phyloP scores from a whole-genome alignment of 2,888 invertebrate genomes.

The Apotomis turbidana region DNA sequence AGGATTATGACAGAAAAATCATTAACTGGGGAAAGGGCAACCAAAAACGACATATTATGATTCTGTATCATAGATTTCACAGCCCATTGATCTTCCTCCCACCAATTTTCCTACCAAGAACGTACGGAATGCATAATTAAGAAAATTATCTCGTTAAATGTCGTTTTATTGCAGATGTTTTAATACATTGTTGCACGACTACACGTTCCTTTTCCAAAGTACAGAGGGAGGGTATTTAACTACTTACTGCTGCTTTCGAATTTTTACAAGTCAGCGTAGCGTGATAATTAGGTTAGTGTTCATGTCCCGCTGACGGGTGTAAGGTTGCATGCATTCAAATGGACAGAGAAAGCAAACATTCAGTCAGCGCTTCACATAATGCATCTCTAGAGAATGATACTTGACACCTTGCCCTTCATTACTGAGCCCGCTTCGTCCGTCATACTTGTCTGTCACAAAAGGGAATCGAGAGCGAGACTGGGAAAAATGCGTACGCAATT shows the following conservation, averaged over 20 bases:
- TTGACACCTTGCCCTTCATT: slow-evolving; percentile 73
- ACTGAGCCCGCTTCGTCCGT: slow-evolving; percentile 46
- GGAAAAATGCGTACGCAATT: slow-evolving; percentile 19
- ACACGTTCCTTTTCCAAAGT: slow-evolving; percentile 15
- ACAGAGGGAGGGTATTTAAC: slow-evolving; percentile 6
- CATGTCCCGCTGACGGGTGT: slow-evolving; percentile 62
- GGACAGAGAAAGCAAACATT: slow-evolving; percentile 76
- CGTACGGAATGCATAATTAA: slow-evolving; percentile 26
- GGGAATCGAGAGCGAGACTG: slow-evolving; percentile 17
- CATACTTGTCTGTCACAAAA: slow-evolving; percentile 36
- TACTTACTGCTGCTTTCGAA: slow-evolving; percentile 25
- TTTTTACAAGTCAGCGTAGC: slow-evolving; percentile 31
- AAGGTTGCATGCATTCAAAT: slow-evolving; percentile 72
- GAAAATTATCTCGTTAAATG: slow-evolving; percentile 5
- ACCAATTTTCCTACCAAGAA: slow-evolving; percentile 4
- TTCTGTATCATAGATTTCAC: too few species aligned
- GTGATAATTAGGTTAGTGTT: slow-evolving; percentile 39
- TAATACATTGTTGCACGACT: slow-evolving; percentile 22
- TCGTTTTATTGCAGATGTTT: slow-evolving; percentile 19
- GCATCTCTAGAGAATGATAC: slow-evolving; percentile 71
- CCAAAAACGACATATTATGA: background rate
- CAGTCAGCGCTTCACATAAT: slow-evolving; percentile 72
- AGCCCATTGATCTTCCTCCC: too few species aligned
- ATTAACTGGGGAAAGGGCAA: background rate
- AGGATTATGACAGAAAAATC: slow-evolving; percentile 1